phyloP scores from a whole-genome alignment of 2,113 vertebrate species.

The Thymallus thymallus region DNA sequence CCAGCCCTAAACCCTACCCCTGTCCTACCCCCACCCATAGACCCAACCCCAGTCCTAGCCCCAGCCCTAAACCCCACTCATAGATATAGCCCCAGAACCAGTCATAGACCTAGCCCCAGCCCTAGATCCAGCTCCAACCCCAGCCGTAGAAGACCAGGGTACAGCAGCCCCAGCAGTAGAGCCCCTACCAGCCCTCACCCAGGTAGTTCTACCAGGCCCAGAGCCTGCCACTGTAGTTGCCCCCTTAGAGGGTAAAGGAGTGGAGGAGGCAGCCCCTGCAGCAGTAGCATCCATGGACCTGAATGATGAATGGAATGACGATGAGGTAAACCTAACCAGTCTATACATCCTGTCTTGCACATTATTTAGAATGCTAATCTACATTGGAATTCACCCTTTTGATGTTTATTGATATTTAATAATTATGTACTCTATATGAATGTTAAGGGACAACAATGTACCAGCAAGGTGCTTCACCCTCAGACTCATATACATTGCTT shows the following conservation, averaged over 20 bases:
- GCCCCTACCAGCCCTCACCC: background rate
- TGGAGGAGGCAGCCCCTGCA: no score
- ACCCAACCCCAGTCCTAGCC: no score
- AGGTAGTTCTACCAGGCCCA: no score
- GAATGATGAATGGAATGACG: background rate
- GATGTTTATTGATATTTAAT: background rate
- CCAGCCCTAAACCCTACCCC: no score
- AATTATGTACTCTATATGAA: background rate
- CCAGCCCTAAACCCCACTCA: no score
- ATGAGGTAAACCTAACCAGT: background rate
- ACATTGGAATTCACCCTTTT: background rate
- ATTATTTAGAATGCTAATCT: background rate
- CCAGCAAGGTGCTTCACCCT: background rate
- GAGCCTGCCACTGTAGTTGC: no score
- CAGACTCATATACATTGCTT: background rate
- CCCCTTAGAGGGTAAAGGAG: no score
- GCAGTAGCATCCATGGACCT: constrained; percentile 10
- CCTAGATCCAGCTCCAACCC: background rate
- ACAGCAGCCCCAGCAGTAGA: background rate
- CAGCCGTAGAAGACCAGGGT: constrained; percentile 12
- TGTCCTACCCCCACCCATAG: no score
- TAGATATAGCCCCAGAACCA: no score
- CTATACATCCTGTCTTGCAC: background rate
- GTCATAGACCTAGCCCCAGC: no score
- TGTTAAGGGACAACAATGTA: background rate